Base-by-base conservation (phyloP, 2,113 vertebrate genomes). In the Ochotona curzoniae region DNA sequence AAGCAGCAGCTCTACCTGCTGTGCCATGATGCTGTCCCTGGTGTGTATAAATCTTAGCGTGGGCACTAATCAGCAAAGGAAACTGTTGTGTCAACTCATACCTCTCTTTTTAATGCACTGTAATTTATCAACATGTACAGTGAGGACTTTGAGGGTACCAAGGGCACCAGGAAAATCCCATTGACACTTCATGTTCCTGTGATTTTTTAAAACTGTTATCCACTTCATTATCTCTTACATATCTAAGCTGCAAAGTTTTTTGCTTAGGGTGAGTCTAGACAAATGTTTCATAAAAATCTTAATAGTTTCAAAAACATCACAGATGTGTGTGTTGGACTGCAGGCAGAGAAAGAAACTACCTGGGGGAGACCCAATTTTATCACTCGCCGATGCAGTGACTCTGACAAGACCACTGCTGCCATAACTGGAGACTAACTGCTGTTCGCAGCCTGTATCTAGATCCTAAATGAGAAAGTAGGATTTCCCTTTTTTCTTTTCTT, bases 81-180 rank as follows among this genome's bases (percentile, higher is more conserved):
- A 73, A 61, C 0, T 83, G 38, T 6, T 44, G 38, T 44, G 38
- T 44, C 38, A 44, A 44, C 6, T 44, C 38, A 44, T 44, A 44
- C 38, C 38, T 44, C 66, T 91, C 91, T 89, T 83, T 86, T 66
- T 60, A 85, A 54, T 85, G 18, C 82, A 94, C 78, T 76, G 17
- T 35, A 35, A 64, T 70, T 87, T 75, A 13, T 49, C 57, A 67
- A 51, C 74, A 69, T 69, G 69, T 32, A 26, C 25, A 83, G 79
- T 89, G 60, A 89, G 61, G 54, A 79, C 25, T 8, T 73, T 0
- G 12, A 12, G 60, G 30, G 26, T 57, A 67, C 20, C 25, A 21
- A 23, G 21, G 49, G 30, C 14, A 83, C 47, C 23, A 81, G 18
- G 8, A 20, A 7, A 44, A n/a, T 38, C 26, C 14, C 93, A 44